Percentiles rank a stretch among this genome's conserved stretches.
phyloP scores from a whole-genome alignment of 2,888 invertebrate genomes.

The Eilema depressum region DNA sequence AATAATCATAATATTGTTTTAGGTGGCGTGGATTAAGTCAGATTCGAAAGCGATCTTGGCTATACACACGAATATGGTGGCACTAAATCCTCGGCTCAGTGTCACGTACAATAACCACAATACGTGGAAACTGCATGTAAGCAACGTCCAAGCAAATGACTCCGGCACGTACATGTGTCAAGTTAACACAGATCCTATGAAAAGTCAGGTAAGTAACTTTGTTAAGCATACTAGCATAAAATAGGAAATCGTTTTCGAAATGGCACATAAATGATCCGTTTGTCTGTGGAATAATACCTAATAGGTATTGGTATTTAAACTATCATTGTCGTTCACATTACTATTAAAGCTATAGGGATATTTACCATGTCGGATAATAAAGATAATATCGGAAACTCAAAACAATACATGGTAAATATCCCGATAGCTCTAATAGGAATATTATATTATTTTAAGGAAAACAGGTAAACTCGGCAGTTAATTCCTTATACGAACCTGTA shows the following conservation, averaged over 20 bases:
- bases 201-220: constrained; percentile 89
- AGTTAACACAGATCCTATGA: constrained; percentile 96
- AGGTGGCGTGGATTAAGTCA: constrained; percentile 98
- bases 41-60: constrained; percentile 96
- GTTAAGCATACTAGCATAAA: constrained; percentile 9
- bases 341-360: too few species aligned
- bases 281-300: not conserved
- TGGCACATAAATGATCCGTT: not conserved
- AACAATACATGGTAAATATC: too few species aligned
- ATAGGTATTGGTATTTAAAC: too few species aligned
- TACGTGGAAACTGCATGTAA: constrained; percentile 97
- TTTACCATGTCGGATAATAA: too few species aligned
- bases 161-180: constrained; percentile 98
- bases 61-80: constrained; percentile 96
- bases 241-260: not conserved
- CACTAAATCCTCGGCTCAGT: constrained; percentile 93
- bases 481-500: not conserved
- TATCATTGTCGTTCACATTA: too few species aligned
- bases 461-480: not conserved
- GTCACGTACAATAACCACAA: constrained; percentile 97
- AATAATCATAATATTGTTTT: constrained; percentile 54
- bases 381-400: too few species aligned
- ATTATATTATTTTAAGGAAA: not conserved
- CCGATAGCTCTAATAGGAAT: too few species aligned
- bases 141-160: constrained; percentile 96